Conservation (phyloP, 2,113 vertebrate genomes). For the Dinomys branickii region DNA sequence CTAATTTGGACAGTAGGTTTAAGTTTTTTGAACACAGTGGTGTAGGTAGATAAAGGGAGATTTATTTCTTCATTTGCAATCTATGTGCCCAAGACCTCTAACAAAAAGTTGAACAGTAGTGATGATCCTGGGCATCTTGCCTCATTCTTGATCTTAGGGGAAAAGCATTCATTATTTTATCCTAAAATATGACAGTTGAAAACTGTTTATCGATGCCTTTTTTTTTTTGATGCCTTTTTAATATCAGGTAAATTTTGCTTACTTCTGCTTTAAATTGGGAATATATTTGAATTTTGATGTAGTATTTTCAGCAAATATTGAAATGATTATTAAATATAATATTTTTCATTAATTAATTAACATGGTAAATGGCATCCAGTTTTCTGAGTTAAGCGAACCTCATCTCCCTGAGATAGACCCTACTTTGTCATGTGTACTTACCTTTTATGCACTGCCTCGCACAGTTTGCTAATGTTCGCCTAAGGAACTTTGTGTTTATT, state of each 20-base stretch:
- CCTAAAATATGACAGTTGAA: background rate
- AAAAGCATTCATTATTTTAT: background rate
- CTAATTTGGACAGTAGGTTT: background rate
- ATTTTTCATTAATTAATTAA: background rate
- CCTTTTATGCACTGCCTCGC: background rate
- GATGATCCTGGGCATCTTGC: background rate
- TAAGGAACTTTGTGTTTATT: background rate
- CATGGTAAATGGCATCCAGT: background rate
- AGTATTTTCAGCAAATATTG: background rate
- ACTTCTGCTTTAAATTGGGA: background rate
- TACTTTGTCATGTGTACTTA: background rate
- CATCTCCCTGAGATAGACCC: background rate
- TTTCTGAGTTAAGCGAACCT: background rate
- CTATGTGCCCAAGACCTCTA: background rate
- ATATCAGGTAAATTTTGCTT: background rate
- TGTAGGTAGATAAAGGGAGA: background rate
- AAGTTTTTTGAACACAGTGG: background rate
- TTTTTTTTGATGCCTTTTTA: background rate
- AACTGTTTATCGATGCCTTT: background rate
- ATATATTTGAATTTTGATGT: constrained; percentile 8
- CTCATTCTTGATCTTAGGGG: background rate
- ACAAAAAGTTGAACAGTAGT: background rate
- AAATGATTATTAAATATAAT: background rate
- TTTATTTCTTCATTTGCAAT: background rate
- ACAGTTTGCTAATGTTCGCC: background rate